phyloP scores from a whole-genome alignment of 2,113 vertebrate species.

The Rhagologus leucostigma region DNA sequence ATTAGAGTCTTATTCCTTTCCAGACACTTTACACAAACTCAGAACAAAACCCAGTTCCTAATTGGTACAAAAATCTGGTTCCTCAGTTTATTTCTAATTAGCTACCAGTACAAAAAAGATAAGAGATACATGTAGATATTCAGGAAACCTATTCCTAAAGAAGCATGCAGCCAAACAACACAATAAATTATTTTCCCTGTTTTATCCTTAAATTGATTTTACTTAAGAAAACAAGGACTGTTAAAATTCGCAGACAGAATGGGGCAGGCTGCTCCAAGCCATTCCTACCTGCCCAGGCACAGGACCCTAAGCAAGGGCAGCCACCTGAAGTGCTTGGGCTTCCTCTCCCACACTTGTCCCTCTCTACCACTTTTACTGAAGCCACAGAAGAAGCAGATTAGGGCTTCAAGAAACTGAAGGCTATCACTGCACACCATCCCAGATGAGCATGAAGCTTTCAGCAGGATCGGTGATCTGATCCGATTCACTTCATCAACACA shows the following conservation, averaged over 20 bases:
- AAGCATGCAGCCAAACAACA: neutral
- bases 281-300: neutral
- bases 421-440: neutral
- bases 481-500: neutral
- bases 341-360: neutral
- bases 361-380: neutral
- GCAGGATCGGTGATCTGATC: neutral
- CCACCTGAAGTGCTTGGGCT: neutral
- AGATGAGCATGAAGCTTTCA: neutral
- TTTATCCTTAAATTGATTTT: neutral
- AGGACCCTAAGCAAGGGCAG: neutral
- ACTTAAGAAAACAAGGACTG: neutral
- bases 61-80: neutral
- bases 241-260: neutral
- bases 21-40: neutral
- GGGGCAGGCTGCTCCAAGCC: accelerated
- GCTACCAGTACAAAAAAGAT: neutral
- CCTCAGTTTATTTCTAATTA: neutral
- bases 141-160: neutral
- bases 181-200: neutral
- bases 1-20: neutral
- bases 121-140: neutral
- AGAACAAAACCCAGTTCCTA: neutral
- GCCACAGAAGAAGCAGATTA: neutral
- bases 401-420: neutral